Conservation (phyloP, 2,113 vertebrate species). For the Gracilinanus agilis region DNA sequence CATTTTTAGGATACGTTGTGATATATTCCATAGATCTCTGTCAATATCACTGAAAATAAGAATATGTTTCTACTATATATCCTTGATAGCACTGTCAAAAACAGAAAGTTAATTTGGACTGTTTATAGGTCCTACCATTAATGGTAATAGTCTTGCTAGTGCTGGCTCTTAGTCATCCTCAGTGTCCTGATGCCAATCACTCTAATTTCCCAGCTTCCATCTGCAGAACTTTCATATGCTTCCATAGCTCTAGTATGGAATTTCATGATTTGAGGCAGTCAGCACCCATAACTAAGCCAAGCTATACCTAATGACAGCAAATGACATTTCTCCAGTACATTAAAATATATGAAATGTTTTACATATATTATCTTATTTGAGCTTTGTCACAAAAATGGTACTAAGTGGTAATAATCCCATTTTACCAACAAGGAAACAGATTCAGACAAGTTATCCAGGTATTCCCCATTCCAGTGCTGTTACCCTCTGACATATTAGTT, state of each 20-base stretch:
- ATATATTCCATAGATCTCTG: background rate
- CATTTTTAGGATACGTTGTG: background rate
- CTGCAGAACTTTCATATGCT: background rate
- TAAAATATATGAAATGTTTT: background rate
- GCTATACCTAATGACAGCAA: background rate
- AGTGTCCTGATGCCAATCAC: background rate
- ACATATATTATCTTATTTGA: background rate
- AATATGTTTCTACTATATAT: slow-evolving; percentile 6
- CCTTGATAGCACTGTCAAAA: slow-evolving; percentile 1
- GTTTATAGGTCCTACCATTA: background rate
- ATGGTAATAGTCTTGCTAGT: background rate
- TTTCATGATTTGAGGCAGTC: background rate
- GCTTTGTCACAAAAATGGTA: background rate
- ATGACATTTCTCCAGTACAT: background rate
- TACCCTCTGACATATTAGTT: background rate
- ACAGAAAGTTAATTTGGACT: background rate
- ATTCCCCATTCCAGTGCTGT: background rate
- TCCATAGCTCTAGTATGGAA: background rate
- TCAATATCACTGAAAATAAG: slow-evolving; percentile 8
- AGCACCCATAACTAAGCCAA: background rate
- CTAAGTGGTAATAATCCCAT: background rate
- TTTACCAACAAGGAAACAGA: background rate
- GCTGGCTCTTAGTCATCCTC: background rate
- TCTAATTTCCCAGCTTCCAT: background rate
- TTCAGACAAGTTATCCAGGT: background rate